Conservation (phyloP, 2,888 invertebrate species). For the Serrognathus titanus region DNA sequence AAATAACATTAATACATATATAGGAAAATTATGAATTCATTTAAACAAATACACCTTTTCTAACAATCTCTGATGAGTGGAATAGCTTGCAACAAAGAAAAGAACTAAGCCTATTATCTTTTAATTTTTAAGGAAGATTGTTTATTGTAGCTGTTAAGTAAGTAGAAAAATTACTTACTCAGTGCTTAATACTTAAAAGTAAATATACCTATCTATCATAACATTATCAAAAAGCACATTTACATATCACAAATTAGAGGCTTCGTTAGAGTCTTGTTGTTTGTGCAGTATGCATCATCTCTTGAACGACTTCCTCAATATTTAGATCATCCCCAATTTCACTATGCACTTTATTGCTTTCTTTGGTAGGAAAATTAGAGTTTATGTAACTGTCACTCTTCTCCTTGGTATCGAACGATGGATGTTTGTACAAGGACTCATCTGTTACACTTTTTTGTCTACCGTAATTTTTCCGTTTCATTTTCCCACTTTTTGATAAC, state of each 20-base stretch:
- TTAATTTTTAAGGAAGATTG: no score
- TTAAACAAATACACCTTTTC: background rate
- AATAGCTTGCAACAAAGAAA: no score
- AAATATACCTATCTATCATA: background rate
- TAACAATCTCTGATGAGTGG: background rate
- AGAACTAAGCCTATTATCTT: no score
- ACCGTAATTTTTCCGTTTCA: slow-evolving; percentile 26
- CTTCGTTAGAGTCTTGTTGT: slow-evolving; percentile 7
- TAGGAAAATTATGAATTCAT: background rate
- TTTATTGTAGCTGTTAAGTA: no score
- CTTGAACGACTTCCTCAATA: slow-evolving; percentile 16
- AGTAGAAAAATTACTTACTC: no score
- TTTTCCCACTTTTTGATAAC: slow-evolving; percentile 31
- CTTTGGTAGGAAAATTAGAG: background rate
- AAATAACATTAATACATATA: background rate
- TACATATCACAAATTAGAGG: background rate
- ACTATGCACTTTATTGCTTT: slow-evolving; percentile 1
- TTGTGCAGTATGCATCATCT: slow-evolving; percentile 15
- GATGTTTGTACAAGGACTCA: slow-evolving; percentile 4
- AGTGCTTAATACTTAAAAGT: background rate
- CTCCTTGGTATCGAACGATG: background rate
- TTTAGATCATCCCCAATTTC: slow-evolving; percentile 11
- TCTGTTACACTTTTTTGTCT: slow-evolving; percentile 16
- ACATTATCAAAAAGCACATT: background rate
- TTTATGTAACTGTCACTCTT: background rate